Base-by-base conservation (phyloP, 2,888 invertebrate genomes). In the Amiota communis region DNA sequence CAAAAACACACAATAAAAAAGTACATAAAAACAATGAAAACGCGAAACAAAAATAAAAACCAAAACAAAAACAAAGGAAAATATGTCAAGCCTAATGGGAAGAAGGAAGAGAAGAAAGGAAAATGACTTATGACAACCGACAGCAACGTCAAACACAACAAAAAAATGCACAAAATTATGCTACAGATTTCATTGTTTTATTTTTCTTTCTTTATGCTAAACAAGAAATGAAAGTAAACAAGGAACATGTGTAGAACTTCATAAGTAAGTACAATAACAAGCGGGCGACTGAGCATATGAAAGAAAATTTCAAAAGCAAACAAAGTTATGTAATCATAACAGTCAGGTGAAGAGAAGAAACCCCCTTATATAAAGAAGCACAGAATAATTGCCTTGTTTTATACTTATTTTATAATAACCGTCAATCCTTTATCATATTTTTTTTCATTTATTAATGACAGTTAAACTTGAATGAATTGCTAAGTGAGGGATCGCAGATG, bases 381-480 rank as follows among this genome's bases (percentile, higher is more conserved):
- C 59, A 12, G 51, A 15, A 61, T 85, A 83, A 83, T 83, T 83
- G 81, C 79, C 83, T 82, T 81, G 80, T 83, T 83, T 85, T n/a
- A n/a, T n/a, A n/a, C n/a, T 23, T 80, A 77, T 79, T 23, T 68
- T 85, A 85, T 85, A 85, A 83, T 83, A 83, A 82, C 84, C 82
- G 83, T 80, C 85, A 83, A 83, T 83, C 84, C 84, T 83, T 83
- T 84, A 73, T 77, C 75, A 73, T 36, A 2, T 36, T 6, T 36
- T 36, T 36, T 36, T 6, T 2, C 1, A 6, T 6, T 36, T 36
- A 36, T 36, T 36, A 36, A 36, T 36, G 53, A 57, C 65, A 72
- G 59, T 59, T 20, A 59, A 51, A 51, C 36, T 36, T 36, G 36
- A 36, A 2, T 36, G 36, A 6, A 36, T 36, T 36, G 36, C 36